These are phyloP conservation scores for Camponotus vicinus DNA, from an alignment of 1,140 invertebrate genomes.

Conservation along the genomic window DNA sequence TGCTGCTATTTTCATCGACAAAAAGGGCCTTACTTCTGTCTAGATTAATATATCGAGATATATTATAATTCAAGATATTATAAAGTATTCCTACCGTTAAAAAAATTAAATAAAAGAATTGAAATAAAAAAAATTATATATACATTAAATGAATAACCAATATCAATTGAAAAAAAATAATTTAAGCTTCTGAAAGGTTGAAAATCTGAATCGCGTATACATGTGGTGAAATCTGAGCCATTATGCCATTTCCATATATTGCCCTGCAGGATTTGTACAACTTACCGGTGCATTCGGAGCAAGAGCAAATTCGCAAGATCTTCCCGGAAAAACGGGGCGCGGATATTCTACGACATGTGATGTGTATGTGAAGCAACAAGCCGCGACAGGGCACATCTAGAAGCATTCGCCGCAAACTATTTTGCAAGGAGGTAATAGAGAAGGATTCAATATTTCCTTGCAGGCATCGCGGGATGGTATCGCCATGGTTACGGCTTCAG, in stretches of 20 bases:
- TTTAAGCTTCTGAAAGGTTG: neutral
- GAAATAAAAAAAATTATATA: too few species aligned
- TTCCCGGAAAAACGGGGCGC: slow-evolving; percentile 30
- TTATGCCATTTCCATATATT: slow-evolving; percentile 33
- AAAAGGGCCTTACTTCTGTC: slow-evolving; percentile 15
- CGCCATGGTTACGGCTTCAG: slow-evolving; percentile 72
- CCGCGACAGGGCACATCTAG: slow-evolving; percentile 42
- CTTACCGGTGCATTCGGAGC: slow-evolving; percentile 6
- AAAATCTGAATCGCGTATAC: neutral
- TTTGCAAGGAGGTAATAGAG: slow-evolving; percentile 56
- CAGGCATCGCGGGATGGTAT: slow-evolving; percentile 57
- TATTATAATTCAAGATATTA: neutral
- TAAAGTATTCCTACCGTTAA: neutral
- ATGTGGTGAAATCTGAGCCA: slow-evolving; percentile 9
- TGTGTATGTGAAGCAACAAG: slow-evolving; percentile 47
- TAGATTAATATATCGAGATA: slow-evolving; percentile 34
- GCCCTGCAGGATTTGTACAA: slow-evolving; percentile 39
- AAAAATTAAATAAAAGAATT: neutral
- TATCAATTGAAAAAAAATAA: neutral
- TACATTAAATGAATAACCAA: neutral
- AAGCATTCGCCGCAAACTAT: slow-evolving; percentile 63
- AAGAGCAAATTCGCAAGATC: slow-evolving; percentile 25
- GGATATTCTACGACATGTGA: slow-evolving; percentile 39
- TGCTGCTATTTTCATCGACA: slow-evolving; percentile 4
- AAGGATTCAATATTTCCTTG: slow-evolving; percentile 69